Base-by-base conservation (phyloP, 2,888 invertebrate genomes). In the Ditula angustiorana region DNA sequence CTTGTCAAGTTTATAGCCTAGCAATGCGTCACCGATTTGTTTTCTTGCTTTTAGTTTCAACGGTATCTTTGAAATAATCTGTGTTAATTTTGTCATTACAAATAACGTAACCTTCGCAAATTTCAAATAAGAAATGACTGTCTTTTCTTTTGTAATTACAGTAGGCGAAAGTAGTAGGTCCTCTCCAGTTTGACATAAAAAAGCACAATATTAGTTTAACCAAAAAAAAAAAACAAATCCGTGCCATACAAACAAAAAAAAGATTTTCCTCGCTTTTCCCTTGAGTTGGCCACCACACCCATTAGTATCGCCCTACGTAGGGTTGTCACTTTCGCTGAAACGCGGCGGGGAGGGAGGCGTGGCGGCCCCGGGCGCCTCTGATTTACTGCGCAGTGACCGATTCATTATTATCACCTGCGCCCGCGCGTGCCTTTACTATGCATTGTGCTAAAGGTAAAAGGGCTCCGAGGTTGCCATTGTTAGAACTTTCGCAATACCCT, bases 261-360 rank as follows among this genome's bases (percentile, higher is more conserved):
- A 10, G 19, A 19, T 16, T 41, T 47, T 28, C 8, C 41, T n/a
- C 7, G 24, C 2, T 56, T 37, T 24, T 19, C 44, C 0, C 16
- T 19, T 49, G 46, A 24, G 23, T 33, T 74, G 62, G 67, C 60
- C 70, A 69, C 58, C 61, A 69, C 66, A 64, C 72, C 74, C 59
- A 75, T 79, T 74, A 77, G 72, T 73, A 76, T 72, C 68, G 74
- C 75, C 72, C 73, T 74, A 74, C 70, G 65, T 58, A 74, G 73
- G 73, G 74, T 76, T 78, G 76, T 77, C 77, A 76, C 79, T 81
- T 81, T 80, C 78, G 79, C 77, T 77, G 73, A 74, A 76, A 76
- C 72, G 72, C 69, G 69, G 67, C 68, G 67, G 65, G 71, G 68
- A 65, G 72, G 71, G 67, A 67, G 67, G 66, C 63, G 61, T 70